These are phyloP conservation scores for Elysia crispata DNA, from an alignment of 2,888 invertebrate genomes.

Conservation along the genomic window DNA sequence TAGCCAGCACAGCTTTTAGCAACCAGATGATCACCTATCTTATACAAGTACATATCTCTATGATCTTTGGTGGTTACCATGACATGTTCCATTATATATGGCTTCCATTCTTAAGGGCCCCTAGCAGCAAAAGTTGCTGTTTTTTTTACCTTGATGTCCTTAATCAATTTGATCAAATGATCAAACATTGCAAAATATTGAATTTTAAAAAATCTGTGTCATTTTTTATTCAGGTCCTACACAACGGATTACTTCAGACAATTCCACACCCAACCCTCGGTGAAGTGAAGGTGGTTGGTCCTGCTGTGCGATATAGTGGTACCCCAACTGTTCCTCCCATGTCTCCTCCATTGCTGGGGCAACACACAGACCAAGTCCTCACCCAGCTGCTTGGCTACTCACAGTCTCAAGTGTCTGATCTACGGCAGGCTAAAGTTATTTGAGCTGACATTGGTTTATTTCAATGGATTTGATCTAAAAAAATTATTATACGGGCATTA, in stretches of 20 bases:
- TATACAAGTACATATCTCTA: too few relatives aligned
- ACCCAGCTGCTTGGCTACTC: slow-evolving; percentile 59
- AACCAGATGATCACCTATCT: too few relatives aligned
- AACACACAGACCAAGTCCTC: slow-evolving; percentile 90
- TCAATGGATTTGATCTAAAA: too few relatives aligned
- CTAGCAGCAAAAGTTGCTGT: too few relatives aligned
- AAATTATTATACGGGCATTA: too few relatives aligned
- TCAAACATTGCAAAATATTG: too few relatives aligned
- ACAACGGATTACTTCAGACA: slow-evolving; percentile 74
- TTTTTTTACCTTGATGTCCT: too few relatives aligned
- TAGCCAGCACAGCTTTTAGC: too few relatives aligned
- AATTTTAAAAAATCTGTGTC: not conserved
- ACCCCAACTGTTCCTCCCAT: slow-evolving; percentile 83
- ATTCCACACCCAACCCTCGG: slow-evolving; percentile 84
- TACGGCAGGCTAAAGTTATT: slow-evolving; percentile 23
- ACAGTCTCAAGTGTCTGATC: not conserved
- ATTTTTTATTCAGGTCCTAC: slow-evolving; percentile 64
- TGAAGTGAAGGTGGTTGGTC: slow-evolving; percentile 84
- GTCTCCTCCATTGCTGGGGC: slow-evolving; percentile 90
- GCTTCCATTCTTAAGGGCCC: too few relatives aligned
- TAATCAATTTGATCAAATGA: too few relatives aligned
- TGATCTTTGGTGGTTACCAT: too few relatives aligned
- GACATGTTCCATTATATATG: too few relatives aligned
- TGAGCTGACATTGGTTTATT: not conserved
- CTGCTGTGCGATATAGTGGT: slow-evolving; percentile 89